Evolutionary conservation across 1,140 invertebrate genomes (phyloP).

Genomic region (Drosophila lacteicornis): DNA sequence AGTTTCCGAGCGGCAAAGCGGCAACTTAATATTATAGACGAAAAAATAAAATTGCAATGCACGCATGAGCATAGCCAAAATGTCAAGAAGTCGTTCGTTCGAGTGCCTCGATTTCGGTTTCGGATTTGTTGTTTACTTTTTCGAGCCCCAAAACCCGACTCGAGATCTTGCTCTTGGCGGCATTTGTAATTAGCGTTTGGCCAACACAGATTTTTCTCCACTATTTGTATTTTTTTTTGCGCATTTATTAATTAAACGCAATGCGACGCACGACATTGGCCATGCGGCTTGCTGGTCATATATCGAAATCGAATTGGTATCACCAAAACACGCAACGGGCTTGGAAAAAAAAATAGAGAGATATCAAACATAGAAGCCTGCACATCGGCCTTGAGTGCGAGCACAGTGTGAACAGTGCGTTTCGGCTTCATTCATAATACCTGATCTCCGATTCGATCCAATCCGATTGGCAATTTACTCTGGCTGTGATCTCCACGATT

Average conservation of each 20-base stretch:
- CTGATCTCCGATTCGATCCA: slow-evolving; percentile 24
- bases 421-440: slow-evolving; percentile 66
- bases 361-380: slow-evolving; percentile 76
- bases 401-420: slow-evolving; percentile 17
- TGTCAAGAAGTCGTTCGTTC: slow-evolving; percentile 60
- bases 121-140: slow-evolving; percentile 34
- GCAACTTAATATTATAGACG: slow-evolving; percentile 36
- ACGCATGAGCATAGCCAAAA: slow-evolving; percentile 59
- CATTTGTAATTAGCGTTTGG: slow-evolving; percentile 68
- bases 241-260: slow-evolving; percentile 76
- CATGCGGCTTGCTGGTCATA: slow-evolving; percentile 45
- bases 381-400: slow-evolving; percentile 63
- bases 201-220: slow-evolving; percentile 31
- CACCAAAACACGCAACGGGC: slow-evolving; percentile 18
- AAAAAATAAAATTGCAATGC: slow-evolving; percentile 42
- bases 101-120: slow-evolving; percentile 14
- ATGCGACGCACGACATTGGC: slow-evolving; percentile 65
- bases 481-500: slow-evolving; percentile 24
- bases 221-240: slow-evolving; percentile 35
- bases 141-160: slow-evolving; percentile 25
- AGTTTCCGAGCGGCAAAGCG: slow-evolving; percentile 13
- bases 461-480: slow-evolving; percentile 54
- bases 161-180: slow-evolving; percentile 55
- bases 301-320: slow-evolving; percentile 55
- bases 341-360: slow-evolving; percentile 25